Base-by-base conservation (phyloP, 2,113 vertebrate genomes). In the Panurus biarmicus region DNA sequence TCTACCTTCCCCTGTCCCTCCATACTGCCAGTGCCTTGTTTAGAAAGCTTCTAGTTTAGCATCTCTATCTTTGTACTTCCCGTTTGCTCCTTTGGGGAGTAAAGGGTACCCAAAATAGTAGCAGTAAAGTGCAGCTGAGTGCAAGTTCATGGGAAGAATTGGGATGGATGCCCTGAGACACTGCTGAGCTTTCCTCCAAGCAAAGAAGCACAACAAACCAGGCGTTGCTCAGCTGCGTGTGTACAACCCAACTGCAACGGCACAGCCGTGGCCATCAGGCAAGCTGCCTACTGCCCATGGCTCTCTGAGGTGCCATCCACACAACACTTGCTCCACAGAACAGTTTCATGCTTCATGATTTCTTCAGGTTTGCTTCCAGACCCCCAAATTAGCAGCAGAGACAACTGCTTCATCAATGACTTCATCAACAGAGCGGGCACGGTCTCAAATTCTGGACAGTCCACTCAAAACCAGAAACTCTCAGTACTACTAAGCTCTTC, bases 251-350 rank as follows among this genome's bases (percentile, higher is more conserved):
- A 14, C 31, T 24, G 26, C n/a, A 67, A 1, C 3, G 19, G 51
- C 51, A 16, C 0, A 6, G 42, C n/a, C 2, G 0, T 10, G n/a
- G 47, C 62, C 71, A 44, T 12, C 29, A 12, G 35, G 28, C 36
- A 57, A 67, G 16, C 36, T 83, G 48, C 40, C 51, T 53, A 2
- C 21, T 6, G 12, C 14, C 70, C 4, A 0, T 5, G 31, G 62
- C 61, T 64, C n/a, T 56, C 67, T 1, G 0, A 48, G 29, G 31
- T 35, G 62, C 44, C 58, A 54, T 40, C 48, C 47, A 26, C 33
- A 15, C 18, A 54, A 16, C 31, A 26, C 8, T 26, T 38, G n/a
- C 38, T 83, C 50, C 29, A 21, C 1, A 3, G 38, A 70, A 20
- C 35, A 62, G 60, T 42, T 53, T 57, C n/a, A 50, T 2, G 1